phyloP scores from a whole-genome alignment of 1,140 invertebrate genomes.

The Cheumatopsyche charites region DNA sequence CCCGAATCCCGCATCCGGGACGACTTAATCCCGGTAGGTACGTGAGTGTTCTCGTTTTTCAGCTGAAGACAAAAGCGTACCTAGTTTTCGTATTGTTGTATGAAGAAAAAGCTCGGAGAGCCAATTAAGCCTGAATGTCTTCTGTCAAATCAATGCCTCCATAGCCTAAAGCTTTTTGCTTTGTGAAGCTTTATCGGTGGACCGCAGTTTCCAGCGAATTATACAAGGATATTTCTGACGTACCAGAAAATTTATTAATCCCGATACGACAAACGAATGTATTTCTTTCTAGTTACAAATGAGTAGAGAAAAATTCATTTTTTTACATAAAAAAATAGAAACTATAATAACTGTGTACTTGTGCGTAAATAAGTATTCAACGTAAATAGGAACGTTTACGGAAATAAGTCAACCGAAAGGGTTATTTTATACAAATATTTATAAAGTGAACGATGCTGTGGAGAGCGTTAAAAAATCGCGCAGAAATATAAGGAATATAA shows the following conservation, averaged over 20 bases:
- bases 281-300: too few relatives aligned
- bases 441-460: too few relatives aligned
- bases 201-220: slow-evolving; percentile 11
- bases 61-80: slow-evolving; percentile 16
- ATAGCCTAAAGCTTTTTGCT: slow-evolving; percentile 28
- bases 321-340: too few relatives aligned
- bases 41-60: slow-evolving; percentile 33
- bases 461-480: too few relatives aligned
- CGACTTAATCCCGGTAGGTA: slow-evolving; percentile 20
- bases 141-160: slow-evolving; percentile 36
- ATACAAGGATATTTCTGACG: slow-evolving; percentile 19
- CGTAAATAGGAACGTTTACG: not conserved
- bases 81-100: too few relatives aligned
- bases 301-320: too few relatives aligned
- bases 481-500: slow-evolving; percentile 6
- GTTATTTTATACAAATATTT: too few relatives aligned
- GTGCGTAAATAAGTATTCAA: not conserved
- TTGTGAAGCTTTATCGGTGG: slow-evolving; percentile 25
- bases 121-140: slow-evolving; percentile 33
- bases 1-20: not conserved
- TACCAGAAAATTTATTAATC: slow-evolving; percentile 10
- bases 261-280: not conserved
- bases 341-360: not conserved
- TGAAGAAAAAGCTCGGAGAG: slow-evolving; percentile 26
- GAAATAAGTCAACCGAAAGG: not conserved